These are phyloP conservation scores for Oplegnathus fasciatus DNA, from an alignment of 2,113 vertebrate genomes.

Conservation along the genomic window DNA sequence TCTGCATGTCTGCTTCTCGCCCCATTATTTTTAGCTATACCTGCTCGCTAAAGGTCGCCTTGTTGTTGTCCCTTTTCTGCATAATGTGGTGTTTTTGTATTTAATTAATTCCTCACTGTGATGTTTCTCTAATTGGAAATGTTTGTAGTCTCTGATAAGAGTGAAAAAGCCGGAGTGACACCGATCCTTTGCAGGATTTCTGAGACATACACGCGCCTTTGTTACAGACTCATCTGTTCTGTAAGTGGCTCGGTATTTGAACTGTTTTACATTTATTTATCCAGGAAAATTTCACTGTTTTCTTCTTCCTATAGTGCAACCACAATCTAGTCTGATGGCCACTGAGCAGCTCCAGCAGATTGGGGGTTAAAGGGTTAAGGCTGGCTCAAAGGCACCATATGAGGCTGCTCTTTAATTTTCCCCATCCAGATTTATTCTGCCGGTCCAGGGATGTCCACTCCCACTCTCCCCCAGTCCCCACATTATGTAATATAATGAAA, in stretches of 20 bases:
- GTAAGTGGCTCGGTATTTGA: constrained; percentile 1
- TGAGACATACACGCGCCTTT: not conserved
- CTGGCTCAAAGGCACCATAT: not conserved
- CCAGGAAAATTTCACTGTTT: not conserved
- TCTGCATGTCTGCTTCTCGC: constrained; percentile 31
- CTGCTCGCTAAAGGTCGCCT: constrained; percentile 32
- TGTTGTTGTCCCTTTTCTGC: constrained; percentile 35
- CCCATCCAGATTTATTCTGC: not conserved
- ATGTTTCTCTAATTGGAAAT: constrained; percentile 28
- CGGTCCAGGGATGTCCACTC: not conserved
- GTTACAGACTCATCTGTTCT: not conserved
- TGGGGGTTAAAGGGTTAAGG: not conserved
- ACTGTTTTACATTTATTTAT: not conserved
- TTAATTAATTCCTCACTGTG: constrained; percentile 12
- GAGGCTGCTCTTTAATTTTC: not conserved
- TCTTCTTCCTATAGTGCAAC: not conserved
- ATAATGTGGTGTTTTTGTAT: constrained; percentile 31
- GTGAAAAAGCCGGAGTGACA: not conserved
- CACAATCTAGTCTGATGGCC: not conserved
- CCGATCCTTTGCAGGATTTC: not conserved
- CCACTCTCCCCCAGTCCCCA: not conserved
- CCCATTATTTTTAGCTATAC: constrained; percentile 62
- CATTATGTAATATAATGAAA: not conserved
- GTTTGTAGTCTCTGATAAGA: constrained; percentile 17
- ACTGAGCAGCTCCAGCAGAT: constrained; percentile 1